These are phyloP conservation scores for Zosterops borbonicus DNA, from an alignment of 2,113 vertebrate genomes.

Conservation along the genomic window DNA sequence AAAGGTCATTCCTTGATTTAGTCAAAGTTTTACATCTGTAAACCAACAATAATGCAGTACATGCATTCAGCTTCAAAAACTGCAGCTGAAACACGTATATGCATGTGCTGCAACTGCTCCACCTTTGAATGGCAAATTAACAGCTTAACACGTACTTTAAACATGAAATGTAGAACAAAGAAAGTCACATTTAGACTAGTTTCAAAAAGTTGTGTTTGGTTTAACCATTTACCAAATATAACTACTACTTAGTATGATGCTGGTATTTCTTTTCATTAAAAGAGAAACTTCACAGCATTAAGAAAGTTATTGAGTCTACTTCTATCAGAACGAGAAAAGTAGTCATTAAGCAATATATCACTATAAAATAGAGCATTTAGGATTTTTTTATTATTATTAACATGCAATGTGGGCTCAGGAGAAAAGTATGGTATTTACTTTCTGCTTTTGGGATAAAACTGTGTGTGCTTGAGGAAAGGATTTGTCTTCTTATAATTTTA, in stretches of 20 bases:
- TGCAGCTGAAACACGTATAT: neutral
- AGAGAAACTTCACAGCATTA: neutral
- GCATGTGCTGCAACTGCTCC: neutral
- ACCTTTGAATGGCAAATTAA: neutral
- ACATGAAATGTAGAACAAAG: neutral
- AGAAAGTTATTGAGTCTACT: neutral
- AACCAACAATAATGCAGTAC: neutral
- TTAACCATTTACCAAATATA: neutral
- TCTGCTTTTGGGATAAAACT: conserved; percentile 21
- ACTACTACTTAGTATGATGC: neutral
- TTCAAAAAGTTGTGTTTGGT: neutral
- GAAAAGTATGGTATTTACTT: neutral
- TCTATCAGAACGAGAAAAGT: neutral
- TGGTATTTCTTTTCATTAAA: neutral
- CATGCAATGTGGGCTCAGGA: neutral
- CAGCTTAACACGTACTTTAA: neutral
- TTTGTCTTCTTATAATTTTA: neutral
- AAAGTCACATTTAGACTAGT: neutral
- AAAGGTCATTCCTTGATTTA: neutral
- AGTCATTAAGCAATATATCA: neutral
- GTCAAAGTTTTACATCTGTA: neutral
- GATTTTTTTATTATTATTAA: neutral
- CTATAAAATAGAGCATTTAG: neutral
- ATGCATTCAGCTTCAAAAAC: neutral
- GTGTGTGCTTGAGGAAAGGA: neutral